A percentile compares a stretch with the other conserved stretches of the same genome.
phyloP scores from a whole-genome alignment of 2,888 invertebrate species.

The Sarcophaga variegata region DNA sequence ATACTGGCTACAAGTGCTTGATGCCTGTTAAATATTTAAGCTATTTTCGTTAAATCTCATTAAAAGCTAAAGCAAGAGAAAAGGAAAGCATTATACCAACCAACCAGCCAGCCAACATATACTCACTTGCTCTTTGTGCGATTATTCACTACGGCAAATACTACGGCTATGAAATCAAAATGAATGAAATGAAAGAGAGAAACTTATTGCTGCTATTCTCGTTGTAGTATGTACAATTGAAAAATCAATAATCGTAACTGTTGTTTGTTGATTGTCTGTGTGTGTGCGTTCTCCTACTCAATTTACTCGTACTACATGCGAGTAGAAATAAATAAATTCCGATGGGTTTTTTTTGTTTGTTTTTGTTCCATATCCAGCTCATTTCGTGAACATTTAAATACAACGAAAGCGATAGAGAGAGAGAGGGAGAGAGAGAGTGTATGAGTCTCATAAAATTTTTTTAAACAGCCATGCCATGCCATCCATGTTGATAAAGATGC shows the following conservation, averaged over 20 bases:
- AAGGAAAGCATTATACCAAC: background rate
- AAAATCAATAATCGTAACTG: background rate
- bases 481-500: too few species aligned
- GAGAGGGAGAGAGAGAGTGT: background rate
- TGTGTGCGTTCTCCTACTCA: background rate
- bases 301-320: background rate
- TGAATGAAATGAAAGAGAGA: conserved; percentile 2
- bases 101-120: too few species aligned
- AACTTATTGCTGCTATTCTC: background rate
- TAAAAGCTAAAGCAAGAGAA: conserved; percentile 12
- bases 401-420: background rate
- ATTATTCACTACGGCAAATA: too few species aligned
- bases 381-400: background rate
- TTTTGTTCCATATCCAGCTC: background rate
- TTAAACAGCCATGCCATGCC: background rate
- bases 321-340: too few species aligned
- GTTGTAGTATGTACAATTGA: background rate
- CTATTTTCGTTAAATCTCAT: conserved; percentile 62
- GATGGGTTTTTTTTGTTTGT: too few species aligned
- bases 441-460: background rate
- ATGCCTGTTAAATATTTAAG: conserved; percentile 63
- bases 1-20: conserved; percentile 53
- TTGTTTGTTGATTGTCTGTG: background rate
- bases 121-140: too few species aligned
- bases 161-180: background rate